Percentiles rank a stretch among this genome's conserved stretches.
phyloP scores from a whole-genome alignment of 2,113 vertebrate species.

The Rhynchomys soricoides region DNA sequence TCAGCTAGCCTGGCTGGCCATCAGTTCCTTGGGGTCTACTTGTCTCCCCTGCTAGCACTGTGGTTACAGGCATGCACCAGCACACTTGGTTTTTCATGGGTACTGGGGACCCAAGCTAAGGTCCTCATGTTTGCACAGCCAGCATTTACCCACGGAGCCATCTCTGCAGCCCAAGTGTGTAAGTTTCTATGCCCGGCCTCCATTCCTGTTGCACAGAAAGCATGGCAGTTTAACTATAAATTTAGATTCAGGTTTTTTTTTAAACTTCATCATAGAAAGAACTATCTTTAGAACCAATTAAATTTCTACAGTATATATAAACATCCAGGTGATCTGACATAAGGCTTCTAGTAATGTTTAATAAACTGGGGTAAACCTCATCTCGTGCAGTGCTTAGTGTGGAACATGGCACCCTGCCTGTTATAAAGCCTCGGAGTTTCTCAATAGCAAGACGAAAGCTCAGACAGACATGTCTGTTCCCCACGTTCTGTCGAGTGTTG shows the following conservation, averaged over 20 bases:
- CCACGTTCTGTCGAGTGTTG: neutral
- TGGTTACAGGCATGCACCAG: neutral
- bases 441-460: neutral
- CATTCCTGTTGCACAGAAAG: neutral
- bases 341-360: slow-evolving; percentile 12
- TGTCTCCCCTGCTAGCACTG: neutral
- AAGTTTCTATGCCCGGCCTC: neutral
- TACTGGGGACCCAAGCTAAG: too few relatives aligned
- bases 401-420: neutral
- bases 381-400: slow-evolving; percentile 8
- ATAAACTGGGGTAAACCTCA: slow-evolving; percentile 14
- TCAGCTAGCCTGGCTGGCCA: neutral
- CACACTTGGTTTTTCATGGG: neutral
- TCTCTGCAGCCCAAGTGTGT: neutral
- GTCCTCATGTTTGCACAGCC: neutral
- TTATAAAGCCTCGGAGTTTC: neutral
- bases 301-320: neutral
- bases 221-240: slow-evolving; percentile 24
- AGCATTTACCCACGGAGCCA: too few relatives aligned
- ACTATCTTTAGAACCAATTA: slow-evolving; percentile 25
- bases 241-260: neutral
- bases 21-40: neutral
- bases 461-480: neutral
- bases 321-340: slow-evolving; percentile 34
- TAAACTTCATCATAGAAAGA: neutral